phyloP scores from a whole-genome alignment of 2,888 invertebrate species.

The Cordilura impudica region DNA sequence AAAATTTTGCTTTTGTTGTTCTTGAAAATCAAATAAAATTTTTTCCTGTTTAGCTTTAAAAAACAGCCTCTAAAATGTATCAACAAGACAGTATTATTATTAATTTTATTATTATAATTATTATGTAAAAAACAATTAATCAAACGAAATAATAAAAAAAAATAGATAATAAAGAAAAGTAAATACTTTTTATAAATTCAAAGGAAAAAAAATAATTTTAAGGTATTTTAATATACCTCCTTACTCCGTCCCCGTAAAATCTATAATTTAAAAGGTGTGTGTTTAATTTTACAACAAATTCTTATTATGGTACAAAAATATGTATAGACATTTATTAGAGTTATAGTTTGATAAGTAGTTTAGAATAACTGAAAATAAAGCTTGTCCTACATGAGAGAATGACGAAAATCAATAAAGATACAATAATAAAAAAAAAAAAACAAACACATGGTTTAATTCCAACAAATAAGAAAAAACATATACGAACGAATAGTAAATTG shows the following conservation, averaged over 20 bases:
- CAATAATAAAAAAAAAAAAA: background rate
- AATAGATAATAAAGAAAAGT: constrained; percentile 36
- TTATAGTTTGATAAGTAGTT: background rate
- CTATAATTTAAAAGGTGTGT: constrained; percentile 68
- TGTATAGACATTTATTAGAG: constrained; percentile 5
- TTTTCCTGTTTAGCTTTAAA: constrained; percentile 51
- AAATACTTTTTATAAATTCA: constrained; percentile 42
- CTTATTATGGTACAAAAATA: constrained; percentile 30
- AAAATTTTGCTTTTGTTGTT: constrained; percentile 25
- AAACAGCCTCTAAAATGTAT: constrained; percentile 56
- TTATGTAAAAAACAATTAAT: constrained; percentile 3
- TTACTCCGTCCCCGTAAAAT: constrained; percentile 78
- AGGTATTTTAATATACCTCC: constrained; percentile 75
- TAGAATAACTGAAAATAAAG: background rate
- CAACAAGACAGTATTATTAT: constrained; percentile 47
- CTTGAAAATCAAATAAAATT: constrained; percentile 37
- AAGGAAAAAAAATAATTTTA: constrained; percentile 41
- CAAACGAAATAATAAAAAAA: constrained; percentile 19
- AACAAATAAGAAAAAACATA: constrained; percentile 14
- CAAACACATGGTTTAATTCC: background rate
- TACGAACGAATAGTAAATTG: constrained; percentile 7
- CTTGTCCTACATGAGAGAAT: constrained; percentile 35
- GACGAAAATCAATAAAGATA: background rate
- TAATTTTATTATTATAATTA: too few species aligned
- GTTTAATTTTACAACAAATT: constrained; percentile 60